Conservation (phyloP, 1,140 invertebrate genomes). For the honey bee (Apis mellifera) region Amel_HAv3.1 CM009935.2:9479501-9480000, state of each 20-base stretch:
- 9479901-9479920: slow-evolving; percentile 79
- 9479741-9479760: slow-evolving; percentile 40
- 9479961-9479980: slow-evolving; percentile 68
- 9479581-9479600: slow-evolving; percentile 48
- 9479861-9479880: slow-evolving; percentile 58
- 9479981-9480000: slow-evolving; percentile 70
- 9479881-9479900: slow-evolving; percentile 79
- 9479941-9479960: slow-evolving; percentile 81
- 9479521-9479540: slow-evolving; percentile 70
- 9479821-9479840: slow-evolving; percentile 26
- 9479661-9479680: slow-evolving; percentile 6
- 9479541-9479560: slow-evolving; percentile 39
- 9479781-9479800: slow-evolving; percentile 15
- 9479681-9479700: slow-evolving; percentile 33
- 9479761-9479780: slow-evolving; percentile 9
- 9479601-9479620: slow-evolving; percentile 23
- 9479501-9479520: slow-evolving; percentile 68
- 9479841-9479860: slow-evolving; percentile 63
- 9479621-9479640: background rate
- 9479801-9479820: slow-evolving; percentile 47
- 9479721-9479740: slow-evolving; percentile 43
- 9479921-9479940: slow-evolving; percentile 81
- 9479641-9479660: background rate
- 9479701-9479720: slow-evolving; percentile 40
- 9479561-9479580: slow-evolving; percentile 68